A percentile compares a stretch with the other conserved stretches of the same genome.
These are phyloP conservation scores for Prunella himalayana DNA, from an alignment of 2,113 vertebrate species.

Conservation along the genomic window DNA sequence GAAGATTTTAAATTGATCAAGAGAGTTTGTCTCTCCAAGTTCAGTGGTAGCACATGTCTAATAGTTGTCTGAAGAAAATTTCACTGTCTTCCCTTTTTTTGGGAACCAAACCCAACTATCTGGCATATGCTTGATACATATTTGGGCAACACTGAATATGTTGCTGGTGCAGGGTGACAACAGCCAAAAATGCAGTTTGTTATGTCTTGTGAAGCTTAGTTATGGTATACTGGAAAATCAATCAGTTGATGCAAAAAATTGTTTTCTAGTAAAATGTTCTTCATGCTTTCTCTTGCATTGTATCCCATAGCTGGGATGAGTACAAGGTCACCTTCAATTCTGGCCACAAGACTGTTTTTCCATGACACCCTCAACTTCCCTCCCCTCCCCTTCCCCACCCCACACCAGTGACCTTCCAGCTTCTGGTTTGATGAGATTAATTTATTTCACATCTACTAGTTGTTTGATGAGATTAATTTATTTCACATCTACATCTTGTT, in stretches of 20 bases:
- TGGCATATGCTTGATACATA: not conserved
- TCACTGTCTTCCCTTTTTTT: not conserved
- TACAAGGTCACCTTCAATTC: not conserved
- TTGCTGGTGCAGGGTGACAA: not conserved
- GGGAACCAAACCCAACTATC: not conserved
- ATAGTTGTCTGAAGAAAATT: not conserved
- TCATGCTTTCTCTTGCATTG: not conserved
- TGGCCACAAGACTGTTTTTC: not conserved
- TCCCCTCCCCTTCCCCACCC: not conserved
- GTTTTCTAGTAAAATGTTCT: not conserved
- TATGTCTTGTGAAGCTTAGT: not conserved
- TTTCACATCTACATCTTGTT: not conserved
- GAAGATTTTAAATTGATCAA: not conserved
- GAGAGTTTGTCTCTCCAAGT: not conserved
- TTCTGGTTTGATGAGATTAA: not conserved
- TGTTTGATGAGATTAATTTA: not conserved
- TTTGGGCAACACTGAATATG: not conserved
- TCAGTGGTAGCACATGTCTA: not conserved
- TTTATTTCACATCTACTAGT: not conserved
- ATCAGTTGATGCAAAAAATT: not conserved
- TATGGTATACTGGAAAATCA: not conserved
- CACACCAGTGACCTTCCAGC: rapidly evolving
- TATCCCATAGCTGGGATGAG: not conserved
- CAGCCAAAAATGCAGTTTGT: not conserved
- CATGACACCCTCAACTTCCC: too few relatives aligned